These are phyloP conservation scores for Troglohyphantes excavatus DNA, from an alignment of 2,888 invertebrate genomes.

Conservation along the genomic window DNA sequence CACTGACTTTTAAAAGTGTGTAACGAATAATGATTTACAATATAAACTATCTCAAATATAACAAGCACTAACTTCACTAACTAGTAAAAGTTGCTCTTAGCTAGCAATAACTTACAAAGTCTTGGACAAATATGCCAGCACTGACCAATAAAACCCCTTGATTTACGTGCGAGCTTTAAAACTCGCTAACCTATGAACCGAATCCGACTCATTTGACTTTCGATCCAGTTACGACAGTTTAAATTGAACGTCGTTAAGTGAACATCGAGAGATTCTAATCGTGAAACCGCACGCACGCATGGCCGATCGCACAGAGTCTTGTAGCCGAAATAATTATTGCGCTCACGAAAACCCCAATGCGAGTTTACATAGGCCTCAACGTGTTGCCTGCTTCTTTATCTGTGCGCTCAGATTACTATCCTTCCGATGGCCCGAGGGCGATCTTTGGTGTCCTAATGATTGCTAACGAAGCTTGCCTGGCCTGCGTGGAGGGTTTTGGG, in stretches of 20 bases:
- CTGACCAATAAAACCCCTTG: not conserved
- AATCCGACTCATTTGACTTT: not conserved
- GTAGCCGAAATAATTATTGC: constrained; percentile 69
- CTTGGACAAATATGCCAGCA: not conserved
- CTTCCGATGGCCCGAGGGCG: not conserved
- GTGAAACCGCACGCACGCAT: constrained; percentile 45
- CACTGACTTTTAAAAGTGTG: too few relatives aligned
- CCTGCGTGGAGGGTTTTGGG: not conserved
- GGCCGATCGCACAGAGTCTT: constrained; percentile 13
- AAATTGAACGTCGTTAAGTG: constrained; percentile 48
- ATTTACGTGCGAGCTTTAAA: not conserved
- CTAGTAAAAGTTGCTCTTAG: too few relatives aligned
- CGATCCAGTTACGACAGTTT: constrained; percentile 57
- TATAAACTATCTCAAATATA: too few relatives aligned
- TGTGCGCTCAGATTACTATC: constrained; percentile 6
- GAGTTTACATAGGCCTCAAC: constrained; percentile 59
- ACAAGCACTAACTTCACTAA: too few relatives aligned
- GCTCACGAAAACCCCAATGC: constrained; percentile 53
- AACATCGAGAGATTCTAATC: constrained; percentile 48
- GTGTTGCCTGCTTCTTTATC: constrained; percentile 27
- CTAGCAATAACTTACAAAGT: not conserved
- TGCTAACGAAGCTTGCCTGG: not conserved
- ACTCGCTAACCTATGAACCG: not conserved
- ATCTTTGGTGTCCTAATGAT: constrained; percentile 32
- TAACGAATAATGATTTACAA: too few relatives aligned